A percentile compares a stretch with the other conserved stretches of the same genome.
Conservation (phyloP, 1,140 invertebrate species). For the Lucilia cuprina region DNA sequence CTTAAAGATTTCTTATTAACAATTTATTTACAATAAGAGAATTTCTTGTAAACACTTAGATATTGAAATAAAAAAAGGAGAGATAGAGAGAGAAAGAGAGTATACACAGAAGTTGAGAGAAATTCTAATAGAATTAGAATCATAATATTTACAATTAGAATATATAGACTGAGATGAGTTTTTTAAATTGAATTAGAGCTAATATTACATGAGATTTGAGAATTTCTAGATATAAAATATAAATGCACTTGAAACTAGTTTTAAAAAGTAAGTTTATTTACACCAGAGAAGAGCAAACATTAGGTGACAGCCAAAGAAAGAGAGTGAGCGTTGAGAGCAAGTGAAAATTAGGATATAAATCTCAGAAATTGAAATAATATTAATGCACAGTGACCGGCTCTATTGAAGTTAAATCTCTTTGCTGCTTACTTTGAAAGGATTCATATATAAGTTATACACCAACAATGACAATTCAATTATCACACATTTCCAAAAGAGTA, state of each 20-base stretch:
- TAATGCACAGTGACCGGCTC: conserved; percentile 52
- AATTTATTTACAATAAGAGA: background rate
- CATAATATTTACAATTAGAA: background rate
- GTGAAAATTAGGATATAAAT: background rate
- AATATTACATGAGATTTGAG: conserved; percentile 17
- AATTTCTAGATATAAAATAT: conserved; percentile 21
- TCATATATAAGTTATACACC: background rate
- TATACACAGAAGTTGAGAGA: background rate
- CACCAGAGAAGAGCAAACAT: background rate
- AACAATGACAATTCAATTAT: background rate
- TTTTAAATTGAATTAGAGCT: background rate
- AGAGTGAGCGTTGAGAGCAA: background rate
- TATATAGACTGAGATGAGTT: conserved; percentile 19
- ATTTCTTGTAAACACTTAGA: background rate
- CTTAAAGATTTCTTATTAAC: background rate
- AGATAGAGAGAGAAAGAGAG: background rate
- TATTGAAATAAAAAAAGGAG: background rate
- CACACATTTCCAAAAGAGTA: background rate
- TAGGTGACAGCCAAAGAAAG: background rate
- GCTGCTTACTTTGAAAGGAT: too few species aligned
- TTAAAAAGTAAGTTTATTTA: background rate
- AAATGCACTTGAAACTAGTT: conserved; percentile 20
- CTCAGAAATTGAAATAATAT: conserved; percentile 22
- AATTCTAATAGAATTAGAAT: background rate
- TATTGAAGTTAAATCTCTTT: conserved; percentile 26